These are phyloP conservation scores for Rhinatrema bivittatum DNA, from an alignment of 2,797 vertebrate genomes.

Conservation along the genomic window DNA sequence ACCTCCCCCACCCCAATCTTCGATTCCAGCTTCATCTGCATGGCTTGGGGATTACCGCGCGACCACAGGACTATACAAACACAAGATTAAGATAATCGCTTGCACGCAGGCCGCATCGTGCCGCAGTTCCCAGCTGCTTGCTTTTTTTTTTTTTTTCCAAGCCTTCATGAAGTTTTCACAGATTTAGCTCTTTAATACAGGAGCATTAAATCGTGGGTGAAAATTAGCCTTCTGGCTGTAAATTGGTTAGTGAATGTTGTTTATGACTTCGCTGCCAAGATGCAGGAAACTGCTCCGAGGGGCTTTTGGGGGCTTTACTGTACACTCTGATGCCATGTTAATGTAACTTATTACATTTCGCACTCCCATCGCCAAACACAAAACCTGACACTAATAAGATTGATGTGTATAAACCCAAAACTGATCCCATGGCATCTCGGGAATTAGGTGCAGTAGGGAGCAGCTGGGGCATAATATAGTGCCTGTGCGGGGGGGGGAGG, in stretches of 20 bases:
- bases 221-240: not conserved
- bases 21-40: not conserved
- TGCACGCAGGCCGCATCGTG: not conserved
- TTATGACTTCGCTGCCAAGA: not conserved
- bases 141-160: not conserved
- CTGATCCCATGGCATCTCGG: not conserved
- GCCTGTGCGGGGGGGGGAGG: constrained; percentile 5
- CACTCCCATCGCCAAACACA: rapidly evolving
- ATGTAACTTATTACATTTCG: not conserved
- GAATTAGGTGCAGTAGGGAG: constrained; percentile 7
- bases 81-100: not conserved
- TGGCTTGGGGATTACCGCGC: not conserved
- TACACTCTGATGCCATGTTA: not conserved
- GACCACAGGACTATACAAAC: not conserved
- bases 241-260: rapidly evolving
- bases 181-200: not conserved
- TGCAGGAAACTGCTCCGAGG: not conserved
- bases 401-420: not conserved
- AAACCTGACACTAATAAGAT: not conserved
- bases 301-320: not conserved
- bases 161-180: not conserved
- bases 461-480: constrained; percentile 8
- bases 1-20: not conserved
- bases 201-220: not conserved
- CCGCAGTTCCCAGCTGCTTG: not conserved